phyloP scores from a whole-genome alignment of 2,797 vertebrate genomes.

The Propithecus deckenii region DNA sequence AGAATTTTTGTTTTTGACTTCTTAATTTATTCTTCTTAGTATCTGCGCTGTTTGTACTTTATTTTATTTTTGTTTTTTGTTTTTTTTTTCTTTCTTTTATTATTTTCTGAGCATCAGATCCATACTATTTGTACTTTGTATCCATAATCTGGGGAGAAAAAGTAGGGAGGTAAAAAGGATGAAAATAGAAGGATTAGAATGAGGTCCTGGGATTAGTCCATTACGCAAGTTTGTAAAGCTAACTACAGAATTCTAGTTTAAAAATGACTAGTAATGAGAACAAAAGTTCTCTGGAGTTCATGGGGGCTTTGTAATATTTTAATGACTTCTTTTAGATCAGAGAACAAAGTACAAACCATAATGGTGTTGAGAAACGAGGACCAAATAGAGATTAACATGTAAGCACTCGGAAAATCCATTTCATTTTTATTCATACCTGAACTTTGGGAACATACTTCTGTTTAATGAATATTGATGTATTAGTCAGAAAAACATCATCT shows the following conservation, averaged over 20 bases:
- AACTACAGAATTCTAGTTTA: conserved; percentile 57
- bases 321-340: conserved; percentile 67
- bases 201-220: conserved; percentile 32
- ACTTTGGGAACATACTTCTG: conserved; percentile 82
- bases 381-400: conserved; percentile 76
- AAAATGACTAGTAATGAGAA: conserved; percentile 76
- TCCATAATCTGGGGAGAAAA: background rate
- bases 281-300: conserved; percentile 76
- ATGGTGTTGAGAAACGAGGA: conserved; percentile 74
- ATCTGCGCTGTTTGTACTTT: background rate
- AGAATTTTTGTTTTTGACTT: background rate
- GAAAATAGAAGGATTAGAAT: conserved; percentile 24
- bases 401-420: conserved; percentile 81
- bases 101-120: too few species aligned
- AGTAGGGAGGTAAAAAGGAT: background rate
- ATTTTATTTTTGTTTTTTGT: too few species aligned
- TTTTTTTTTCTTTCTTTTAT: too few species aligned
- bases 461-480: conserved; percentile 85
- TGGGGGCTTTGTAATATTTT: conserved; percentile 65
- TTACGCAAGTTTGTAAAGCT: conserved; percentile 42
- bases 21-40: background rate
- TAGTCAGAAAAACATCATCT: conserved; percentile 87
- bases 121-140: background rate
- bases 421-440: conserved; percentile 88
- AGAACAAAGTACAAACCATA: conserved; percentile 82